Base-by-base conservation (phyloP, 2,888 invertebrate genomes). In the Caenorhabditis sp. region DNA sequence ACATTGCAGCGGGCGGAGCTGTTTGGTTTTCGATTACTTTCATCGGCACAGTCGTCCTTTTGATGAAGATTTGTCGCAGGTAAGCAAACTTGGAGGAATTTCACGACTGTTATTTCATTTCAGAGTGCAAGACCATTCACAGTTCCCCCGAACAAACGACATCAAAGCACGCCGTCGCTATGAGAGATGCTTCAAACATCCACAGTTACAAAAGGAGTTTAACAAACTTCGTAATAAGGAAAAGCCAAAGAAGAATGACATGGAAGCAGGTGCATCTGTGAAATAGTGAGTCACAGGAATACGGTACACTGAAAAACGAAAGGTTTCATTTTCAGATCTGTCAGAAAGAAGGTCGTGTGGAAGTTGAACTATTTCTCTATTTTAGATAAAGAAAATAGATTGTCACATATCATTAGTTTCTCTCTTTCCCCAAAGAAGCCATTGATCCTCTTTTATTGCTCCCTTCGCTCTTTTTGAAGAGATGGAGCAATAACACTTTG, bases 401-500 rank as follows among this genome's bases (percentile, higher is more conserved):
- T 64, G 64, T 47, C 47, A 64, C 47, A 64, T 47, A 28, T 26
- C 24, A 54, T 69, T 54, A 41, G 68, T 56, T 14, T 54, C 24
- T 49, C 38, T 26, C n/a, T 41, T 24, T 26, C 41, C 28, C 19
- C 4, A 28, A 54, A 44, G 58, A 66, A 66, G 75, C 75, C 59
- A 64, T 66, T 58, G 41, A 49, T 74, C 19, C 19, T 22, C 28
- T 26, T 22, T 59, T 63, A 26, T 64, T 54, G 74, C 74, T 63
- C 56, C 58, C n/a, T 58, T 14, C 35, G 22, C 56, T 28, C 22
- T 28, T 49, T 31, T 26, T 2, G 22, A 4, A 54, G 12, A 14
- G 12, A 28, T n/a, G n/a, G 26, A 56, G 75, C 75, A 75, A 75
- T 59, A 75, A 75, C 75, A 56, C 75, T 66, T 75, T 76, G 76